A percentile compares a stretch with the other conserved stretches of the same genome.
These are phyloP conservation scores for Gastrophysa polygoni DNA, from an alignment of 2,888 invertebrate genomes.

Conservation along the genomic window DNA sequence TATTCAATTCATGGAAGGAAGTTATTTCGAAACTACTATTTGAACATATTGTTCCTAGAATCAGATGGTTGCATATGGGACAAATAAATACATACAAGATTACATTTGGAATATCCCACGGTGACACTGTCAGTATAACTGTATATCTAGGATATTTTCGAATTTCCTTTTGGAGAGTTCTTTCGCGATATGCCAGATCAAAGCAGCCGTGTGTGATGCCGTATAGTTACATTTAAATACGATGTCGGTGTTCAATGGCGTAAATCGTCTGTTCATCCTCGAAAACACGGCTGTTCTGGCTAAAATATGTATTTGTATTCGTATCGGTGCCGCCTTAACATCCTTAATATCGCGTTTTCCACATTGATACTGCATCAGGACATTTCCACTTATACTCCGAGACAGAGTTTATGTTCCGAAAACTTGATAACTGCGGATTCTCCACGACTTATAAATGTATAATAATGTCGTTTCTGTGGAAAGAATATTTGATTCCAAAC, in stretches of 20 bases:
- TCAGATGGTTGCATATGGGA: too few species aligned
- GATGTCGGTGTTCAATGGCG: slow-evolving; percentile 48
- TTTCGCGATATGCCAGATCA: not conserved
- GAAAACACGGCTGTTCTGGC: slow-evolving; percentile 36
- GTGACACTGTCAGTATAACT: too few species aligned
- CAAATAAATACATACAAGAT: too few species aligned
- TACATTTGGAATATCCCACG: too few species aligned
- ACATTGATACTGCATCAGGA: slow-evolving; percentile 51
- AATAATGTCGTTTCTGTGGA: slow-evolving; percentile 29
- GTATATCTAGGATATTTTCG: not conserved
- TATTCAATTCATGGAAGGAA: too few species aligned
- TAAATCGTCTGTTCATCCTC: slow-evolving; percentile 46
- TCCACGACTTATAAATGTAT: slow-evolving; percentile 38
- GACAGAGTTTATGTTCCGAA: slow-evolving; percentile 51
- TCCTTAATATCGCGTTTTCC: slow-evolving; percentile 37
- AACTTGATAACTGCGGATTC: slow-evolving; percentile 49
- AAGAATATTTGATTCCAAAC: slow-evolving; percentile 21
- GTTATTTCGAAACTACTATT: too few species aligned
- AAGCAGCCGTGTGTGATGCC: slow-evolving; percentile 48
- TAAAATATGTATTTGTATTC: slow-evolving; percentile 56
- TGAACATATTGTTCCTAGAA: too few species aligned
- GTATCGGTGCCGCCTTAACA: slow-evolving; percentile 52
- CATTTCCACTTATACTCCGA: slow-evolving; percentile 48
- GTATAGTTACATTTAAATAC: slow-evolving; percentile 53
- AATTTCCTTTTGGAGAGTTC: not conserved